These are phyloP conservation scores for Chionodraco myersi DNA, from an alignment of 2,113 vertebrate species.

Conservation along the genomic window DNA sequence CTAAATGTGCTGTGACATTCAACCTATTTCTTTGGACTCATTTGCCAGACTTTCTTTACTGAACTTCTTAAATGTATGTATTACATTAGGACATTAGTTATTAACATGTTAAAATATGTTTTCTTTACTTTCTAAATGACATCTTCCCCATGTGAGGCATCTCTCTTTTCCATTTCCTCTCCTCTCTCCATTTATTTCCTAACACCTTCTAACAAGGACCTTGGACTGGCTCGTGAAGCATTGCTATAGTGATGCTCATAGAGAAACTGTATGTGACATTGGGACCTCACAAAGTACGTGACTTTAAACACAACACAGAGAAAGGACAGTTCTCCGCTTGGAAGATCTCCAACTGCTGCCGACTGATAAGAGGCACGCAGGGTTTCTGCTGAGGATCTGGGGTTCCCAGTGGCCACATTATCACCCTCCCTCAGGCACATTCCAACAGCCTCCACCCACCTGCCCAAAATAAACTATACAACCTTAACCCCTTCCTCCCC, in stretches of 20 bases:
- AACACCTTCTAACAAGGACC: neutral
- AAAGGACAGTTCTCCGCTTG: conserved; percentile 59
- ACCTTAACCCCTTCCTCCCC: conserved; percentile 78
- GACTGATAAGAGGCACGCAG: conserved; percentile 71
- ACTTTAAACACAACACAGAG: neutral
- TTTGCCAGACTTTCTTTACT: neutral
- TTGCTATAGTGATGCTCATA: neutral
- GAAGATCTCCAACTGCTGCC: conserved; percentile 67
- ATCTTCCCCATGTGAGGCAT: neutral
- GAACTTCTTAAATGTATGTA: neutral
- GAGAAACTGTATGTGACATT: neutral
- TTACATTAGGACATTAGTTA: neutral
- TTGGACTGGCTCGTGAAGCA: neutral
- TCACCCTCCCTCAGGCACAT: conserved; percentile 85
- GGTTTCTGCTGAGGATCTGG: conserved; percentile 73
- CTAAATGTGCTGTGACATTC: neutral
- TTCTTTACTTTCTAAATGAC: neutral
- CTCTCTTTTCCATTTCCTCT: neutral
- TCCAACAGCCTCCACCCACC: conserved; percentile 84
- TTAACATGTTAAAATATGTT: neutral
- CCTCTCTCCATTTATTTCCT: neutral
- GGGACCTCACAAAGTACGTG: neutral
- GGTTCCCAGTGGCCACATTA: conserved; percentile 80
- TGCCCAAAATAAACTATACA: conserved; percentile 84
- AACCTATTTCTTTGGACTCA: neutral